Conservation (phyloP, 2,888 invertebrate species). For the Eulithis testata region DNA sequence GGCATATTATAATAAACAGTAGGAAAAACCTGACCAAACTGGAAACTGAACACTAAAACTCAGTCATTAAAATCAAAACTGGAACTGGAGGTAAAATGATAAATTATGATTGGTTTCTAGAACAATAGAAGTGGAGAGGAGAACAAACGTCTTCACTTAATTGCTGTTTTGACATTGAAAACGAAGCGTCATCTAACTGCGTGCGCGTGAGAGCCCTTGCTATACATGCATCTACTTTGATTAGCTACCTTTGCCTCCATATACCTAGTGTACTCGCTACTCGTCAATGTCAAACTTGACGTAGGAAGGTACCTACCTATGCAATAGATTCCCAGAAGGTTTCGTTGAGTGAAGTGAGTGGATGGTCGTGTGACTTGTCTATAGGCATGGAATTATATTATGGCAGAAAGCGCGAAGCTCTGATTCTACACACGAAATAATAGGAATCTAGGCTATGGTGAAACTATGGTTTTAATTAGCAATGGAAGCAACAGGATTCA, state of each 20-base stretch:
- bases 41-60: not conserved
- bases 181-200: not conserved
- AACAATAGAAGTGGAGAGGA: slow-evolving; percentile 64
- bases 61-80: not conserved
- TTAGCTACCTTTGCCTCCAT: not conserved
- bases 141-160: slow-evolving; percentile 41
- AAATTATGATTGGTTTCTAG: slow-evolving; percentile 58
- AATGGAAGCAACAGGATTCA: slow-evolving; percentile 33
- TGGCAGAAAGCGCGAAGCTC: not conserved
- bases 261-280: no score
- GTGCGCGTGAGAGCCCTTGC: not conserved
- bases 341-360: no score
- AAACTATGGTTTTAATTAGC: slow-evolving; percentile 20
- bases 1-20: no score
- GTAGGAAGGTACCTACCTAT: no score
- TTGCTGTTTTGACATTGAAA: slow-evolving; percentile 47
- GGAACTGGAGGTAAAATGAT: slow-evolving; percentile 35
- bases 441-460: slow-evolving; percentile 4
- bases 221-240: not conserved
- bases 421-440: not conserved
- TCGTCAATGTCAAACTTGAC: no score
- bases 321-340: no score
- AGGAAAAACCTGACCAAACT: not conserved
- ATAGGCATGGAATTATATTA: not conserved
- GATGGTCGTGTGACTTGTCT: not conserved